Evolutionary conservation across 2,888 invertebrate species (phyloP).

Genomic region (Hyposoter dolosus): DNA sequence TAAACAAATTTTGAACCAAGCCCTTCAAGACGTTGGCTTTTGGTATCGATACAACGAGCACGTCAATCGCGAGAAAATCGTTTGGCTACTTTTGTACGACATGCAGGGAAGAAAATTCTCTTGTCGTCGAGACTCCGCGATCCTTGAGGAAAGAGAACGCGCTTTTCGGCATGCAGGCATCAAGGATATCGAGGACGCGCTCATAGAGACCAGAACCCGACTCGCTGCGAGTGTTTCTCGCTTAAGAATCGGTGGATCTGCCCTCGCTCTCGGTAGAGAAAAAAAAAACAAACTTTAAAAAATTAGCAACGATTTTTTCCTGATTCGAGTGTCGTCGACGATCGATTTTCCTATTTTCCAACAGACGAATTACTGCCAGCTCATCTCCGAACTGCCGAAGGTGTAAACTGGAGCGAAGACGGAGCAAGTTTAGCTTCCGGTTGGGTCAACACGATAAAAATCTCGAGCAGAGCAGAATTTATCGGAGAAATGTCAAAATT

Average conservation of each 20-base stretch:
- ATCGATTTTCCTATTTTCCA: not conserved
- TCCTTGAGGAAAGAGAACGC: conserved; percentile 71
- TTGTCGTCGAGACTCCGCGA: conserved; percentile 71
- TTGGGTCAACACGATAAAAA: conserved; percentile 92
- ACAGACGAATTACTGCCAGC: conserved; percentile 89
- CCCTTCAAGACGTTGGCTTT: conserved; percentile 88
- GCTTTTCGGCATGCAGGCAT: conserved; percentile 79
- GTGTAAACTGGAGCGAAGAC: conserved; percentile 86
- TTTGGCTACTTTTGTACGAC: conserved; percentile 91
- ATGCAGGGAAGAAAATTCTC: conserved; percentile 88
- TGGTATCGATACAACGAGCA: conserved; percentile 86
- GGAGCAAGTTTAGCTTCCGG: conserved; percentile 88
- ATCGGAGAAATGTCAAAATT: conserved; percentile 84
- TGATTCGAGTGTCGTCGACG: not conserved
- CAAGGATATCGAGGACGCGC: conserved; percentile 87
- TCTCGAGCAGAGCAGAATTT: conserved; percentile 86
- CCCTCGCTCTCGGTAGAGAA: conserved; percentile 86
- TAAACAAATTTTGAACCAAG: conserved; percentile 89
- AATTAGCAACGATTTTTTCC: not conserved
- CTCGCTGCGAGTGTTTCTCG: conserved; percentile 92
- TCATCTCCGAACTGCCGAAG: conserved; percentile 89
- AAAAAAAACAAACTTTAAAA: too few species aligned
- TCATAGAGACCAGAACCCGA: conserved; percentile 89
- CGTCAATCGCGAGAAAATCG: conserved; percentile 82
- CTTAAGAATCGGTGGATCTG: conserved; percentile 91